Conservation (phyloP, 2,113 vertebrate species). For the Ramphastos sulfuratus region DNA sequence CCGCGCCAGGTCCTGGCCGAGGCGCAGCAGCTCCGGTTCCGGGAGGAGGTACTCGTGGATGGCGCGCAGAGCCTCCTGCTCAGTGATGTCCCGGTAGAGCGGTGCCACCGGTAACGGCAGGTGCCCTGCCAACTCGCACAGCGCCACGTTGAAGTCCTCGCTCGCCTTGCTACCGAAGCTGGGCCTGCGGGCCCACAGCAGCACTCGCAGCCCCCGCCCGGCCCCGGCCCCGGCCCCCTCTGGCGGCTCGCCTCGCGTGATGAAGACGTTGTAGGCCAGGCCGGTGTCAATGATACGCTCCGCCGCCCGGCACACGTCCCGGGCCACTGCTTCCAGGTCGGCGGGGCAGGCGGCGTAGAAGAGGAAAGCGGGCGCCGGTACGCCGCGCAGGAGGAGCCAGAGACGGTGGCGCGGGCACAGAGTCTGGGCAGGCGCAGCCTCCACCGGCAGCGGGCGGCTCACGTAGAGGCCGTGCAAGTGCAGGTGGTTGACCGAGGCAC, state of each 20-base stretch:
- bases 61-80: slow-evolving; percentile 72
- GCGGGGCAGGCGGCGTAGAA: slow-evolving; percentile 75
- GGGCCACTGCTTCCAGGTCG: slow-evolving; percentile 52
- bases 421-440: slow-evolving; percentile 69
- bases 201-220: slow-evolving; percentile 77
- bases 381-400: slow-evolving; percentile 59
- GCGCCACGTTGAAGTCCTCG: slow-evolving; percentile 86
- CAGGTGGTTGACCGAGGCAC: slow-evolving; percentile 92
- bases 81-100: slow-evolving; percentile 78
- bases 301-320: slow-evolving; percentile 75
- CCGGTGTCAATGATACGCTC: slow-evolving; percentile 76
- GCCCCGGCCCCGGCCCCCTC: not conserved
- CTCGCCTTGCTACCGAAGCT: slow-evolving; percentile 85
- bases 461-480: slow-evolving; percentile 92
- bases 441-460: slow-evolving; percentile 76
- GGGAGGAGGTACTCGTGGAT: slow-evolving; percentile 79
- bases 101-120: slow-evolving; percentile 81
- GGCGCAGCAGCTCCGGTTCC: slow-evolving; percentile 66
- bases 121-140: slow-evolving; percentile 92
- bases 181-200: slow-evolving; percentile 84
- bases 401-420: slow-evolving; percentile 71
- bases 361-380: slow-evolving; percentile 82
- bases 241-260: slow-evolving; percentile 83
- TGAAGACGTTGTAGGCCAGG: slow-evolving; percentile 87
- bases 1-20: slow-evolving; percentile 73